These are phyloP conservation scores for Procambarus clarkii DNA, from an alignment of 1,140 invertebrate genomes.

Conservation along the genomic window DNA sequence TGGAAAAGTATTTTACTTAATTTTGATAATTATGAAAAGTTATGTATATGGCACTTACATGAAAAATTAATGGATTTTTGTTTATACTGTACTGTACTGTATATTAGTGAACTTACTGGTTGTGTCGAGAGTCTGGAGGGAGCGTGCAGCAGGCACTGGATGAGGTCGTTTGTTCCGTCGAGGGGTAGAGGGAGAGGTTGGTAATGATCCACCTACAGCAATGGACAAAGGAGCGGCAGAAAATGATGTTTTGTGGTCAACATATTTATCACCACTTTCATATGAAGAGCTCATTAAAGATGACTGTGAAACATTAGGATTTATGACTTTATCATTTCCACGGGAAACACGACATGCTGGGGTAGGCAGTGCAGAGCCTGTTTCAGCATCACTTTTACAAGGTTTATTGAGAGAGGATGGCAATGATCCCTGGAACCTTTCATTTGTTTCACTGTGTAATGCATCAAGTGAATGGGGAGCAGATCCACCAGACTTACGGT, in stretches of 20 bases:
- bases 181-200: constrained; percentile 1
- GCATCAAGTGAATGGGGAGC: neutral
- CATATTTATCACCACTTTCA: neutral
- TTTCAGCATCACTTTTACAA: neutral
- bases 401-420: neutral
- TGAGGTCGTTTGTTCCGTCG: neutral
- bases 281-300: neutral
- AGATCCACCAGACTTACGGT: neutral
- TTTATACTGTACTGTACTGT: neutral
- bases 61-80: too few relatives aligned
- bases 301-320: neutral
- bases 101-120: neutral
- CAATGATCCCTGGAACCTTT: neutral
- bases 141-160: constrained; percentile 22
- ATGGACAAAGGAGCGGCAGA: neutral
- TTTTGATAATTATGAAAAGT: too few relatives aligned
- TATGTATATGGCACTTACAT: too few relatives aligned
- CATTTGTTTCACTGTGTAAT: neutral
- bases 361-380: neutral
- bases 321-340: neutral
- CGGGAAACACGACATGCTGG: neutral
- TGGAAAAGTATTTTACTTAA: too few relatives aligned
- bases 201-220: neutral
- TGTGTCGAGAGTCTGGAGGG: constrained; percentile 14
- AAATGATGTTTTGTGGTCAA: neutral